Percentiles rank a stretch among this genome's conserved stretches.
Evolutionary conservation across 2,888 invertebrate species (phyloP).

Genomic region (Ichneumoninae sp.): DNA sequence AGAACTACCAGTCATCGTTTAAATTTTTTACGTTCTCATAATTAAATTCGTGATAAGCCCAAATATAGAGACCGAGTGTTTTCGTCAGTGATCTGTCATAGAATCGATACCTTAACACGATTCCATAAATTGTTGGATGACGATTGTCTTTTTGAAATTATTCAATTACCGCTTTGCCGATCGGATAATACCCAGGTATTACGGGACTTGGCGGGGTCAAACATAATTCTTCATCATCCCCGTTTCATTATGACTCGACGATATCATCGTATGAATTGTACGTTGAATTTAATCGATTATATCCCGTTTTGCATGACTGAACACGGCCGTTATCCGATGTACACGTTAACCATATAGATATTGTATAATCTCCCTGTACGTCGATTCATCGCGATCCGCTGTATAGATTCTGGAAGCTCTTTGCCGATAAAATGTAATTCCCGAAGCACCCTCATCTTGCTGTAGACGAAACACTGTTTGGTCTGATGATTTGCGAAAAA

Average conservation of each 20-base stretch:
- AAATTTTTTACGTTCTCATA: too few relatives aligned
- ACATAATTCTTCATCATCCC: conserved; percentile 10
- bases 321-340: neutral
- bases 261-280: neutral
- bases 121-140: neutral
- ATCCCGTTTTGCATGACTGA: conserved; percentile 4
- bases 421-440: neutral
- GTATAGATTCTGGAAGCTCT: neutral
- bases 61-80: too few relatives aligned
- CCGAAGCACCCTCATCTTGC: neutral
- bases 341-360: neutral
- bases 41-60: too few relatives aligned
- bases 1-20: too few relatives aligned
- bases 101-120: neutral
- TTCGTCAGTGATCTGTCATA: too few relatives aligned
- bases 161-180: neutral
- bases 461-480: neutral
- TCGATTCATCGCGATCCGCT: neutral
- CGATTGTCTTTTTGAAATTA: neutral
- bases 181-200: neutral
- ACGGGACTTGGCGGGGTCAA: neutral
- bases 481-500: neutral
- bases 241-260: neutral
- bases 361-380: neutral
- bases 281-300: conserved; percentile 14